Percentiles rank a stretch among this genome's conserved stretches.
Evolutionary conservation across 2,113 vertebrate species (phyloP).

Genomic region (Varanus salvator): DNA sequence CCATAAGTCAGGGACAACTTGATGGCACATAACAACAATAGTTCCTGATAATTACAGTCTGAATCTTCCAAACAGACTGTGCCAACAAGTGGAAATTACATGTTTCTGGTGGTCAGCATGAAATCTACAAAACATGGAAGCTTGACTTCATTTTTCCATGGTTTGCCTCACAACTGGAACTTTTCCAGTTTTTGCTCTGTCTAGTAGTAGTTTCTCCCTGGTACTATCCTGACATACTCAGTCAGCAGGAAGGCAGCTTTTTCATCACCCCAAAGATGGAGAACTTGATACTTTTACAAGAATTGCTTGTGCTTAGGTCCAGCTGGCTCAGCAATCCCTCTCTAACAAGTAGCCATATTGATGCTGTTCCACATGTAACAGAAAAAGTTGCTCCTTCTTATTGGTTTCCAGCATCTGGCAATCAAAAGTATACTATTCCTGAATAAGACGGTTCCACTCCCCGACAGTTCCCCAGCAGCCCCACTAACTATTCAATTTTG

Average conservation of each 20-base stretch:
- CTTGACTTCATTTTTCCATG: background rate
- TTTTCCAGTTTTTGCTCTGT: background rate
- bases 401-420: background rate
- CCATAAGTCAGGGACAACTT: too few species aligned
- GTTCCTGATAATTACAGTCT: too few species aligned
- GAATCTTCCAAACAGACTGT: too few species aligned
- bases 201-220: background rate
- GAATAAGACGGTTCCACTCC: background rate
- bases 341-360: background rate
- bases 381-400: background rate
- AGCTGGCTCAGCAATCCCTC: background rate
- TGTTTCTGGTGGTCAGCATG: background rate
- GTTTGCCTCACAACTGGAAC: background rate
- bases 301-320: background rate
- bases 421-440: background rate
- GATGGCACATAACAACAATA: too few species aligned
- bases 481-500: too few species aligned
- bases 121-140: background rate
- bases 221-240: too few species aligned
- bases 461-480: too few species aligned
- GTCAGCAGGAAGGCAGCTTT: background rate
- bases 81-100: background rate
- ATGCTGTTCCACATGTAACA: background rate
- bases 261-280: background rate
- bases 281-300: background rate